Conservation (phyloP, 1,140 invertebrate species). For the Bombyx mandarina region DNA sequence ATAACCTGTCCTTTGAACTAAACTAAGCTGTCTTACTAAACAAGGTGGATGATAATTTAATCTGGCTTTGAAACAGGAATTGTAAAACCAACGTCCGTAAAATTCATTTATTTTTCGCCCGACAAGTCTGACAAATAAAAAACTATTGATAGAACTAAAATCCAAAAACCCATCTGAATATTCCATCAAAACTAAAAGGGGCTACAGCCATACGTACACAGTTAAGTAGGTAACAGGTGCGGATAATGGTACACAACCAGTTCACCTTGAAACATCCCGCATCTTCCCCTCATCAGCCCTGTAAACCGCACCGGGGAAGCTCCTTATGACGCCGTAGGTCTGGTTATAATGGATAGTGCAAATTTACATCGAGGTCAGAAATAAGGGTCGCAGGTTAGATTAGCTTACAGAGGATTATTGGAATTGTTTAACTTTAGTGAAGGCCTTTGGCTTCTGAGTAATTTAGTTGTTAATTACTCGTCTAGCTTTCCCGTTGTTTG, state of each 20-base stretch:
- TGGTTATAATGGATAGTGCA: slow-evolving; percentile 14
- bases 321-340: slow-evolving; percentile 5
- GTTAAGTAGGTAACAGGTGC: slow-evolving; percentile 18
- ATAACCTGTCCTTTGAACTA: too few relatives aligned
- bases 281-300: background rate
- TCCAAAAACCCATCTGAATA: slow-evolving; percentile 2
- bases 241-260: slow-evolving; percentile 13
- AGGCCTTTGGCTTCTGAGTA: slow-evolving; percentile 11
- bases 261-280: slow-evolving; percentile 4
- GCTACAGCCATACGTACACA: slow-evolving; percentile 8
- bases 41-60: too few relatives aligned
- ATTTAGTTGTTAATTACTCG: slow-evolving; percentile 13
- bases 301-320: background rate
- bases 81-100: background rate
- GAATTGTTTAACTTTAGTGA: slow-evolving; percentile 25
- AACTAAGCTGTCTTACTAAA: too few relatives aligned
- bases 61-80: background rate
- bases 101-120: too few relatives aligned
- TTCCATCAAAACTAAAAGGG: slow-evolving; percentile 4
- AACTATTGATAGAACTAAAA: background rate
- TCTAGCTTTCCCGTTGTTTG: too few relatives aligned
- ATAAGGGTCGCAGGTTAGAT: slow-evolving; percentile 21
- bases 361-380: slow-evolving; percentile 23
- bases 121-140: background rate
- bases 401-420: slow-evolving; percentile 24